Percentiles rank a stretch among this genome's conserved stretches.
phyloP scores from a whole-genome alignment of 2,888 invertebrate species.

The Phyllotreta cruciferae region DNA sequence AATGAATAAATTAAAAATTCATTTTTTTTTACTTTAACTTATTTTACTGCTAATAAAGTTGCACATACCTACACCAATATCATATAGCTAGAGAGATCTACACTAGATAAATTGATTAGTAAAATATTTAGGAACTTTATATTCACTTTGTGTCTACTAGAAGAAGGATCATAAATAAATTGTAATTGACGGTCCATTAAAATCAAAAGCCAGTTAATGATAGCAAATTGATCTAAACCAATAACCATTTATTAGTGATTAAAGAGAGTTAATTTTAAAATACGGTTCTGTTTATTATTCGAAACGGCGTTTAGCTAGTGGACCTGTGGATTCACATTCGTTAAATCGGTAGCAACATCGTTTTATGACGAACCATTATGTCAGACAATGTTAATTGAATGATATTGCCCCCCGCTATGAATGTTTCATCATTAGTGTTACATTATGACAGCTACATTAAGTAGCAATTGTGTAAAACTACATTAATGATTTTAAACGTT shows the following conservation, averaged over 20 bases:
- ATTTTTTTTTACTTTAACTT: no score
- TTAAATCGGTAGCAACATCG: conserved; percentile 46
- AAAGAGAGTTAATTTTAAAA: background rate
- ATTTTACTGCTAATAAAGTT: no score
- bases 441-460: conserved; percentile 48
- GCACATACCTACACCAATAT: no score
- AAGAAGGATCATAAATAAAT: no score
- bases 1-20: background rate
- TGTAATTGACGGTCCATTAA: no score
- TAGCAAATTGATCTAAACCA: no score
- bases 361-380: conserved; percentile 49
- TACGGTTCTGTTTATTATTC: conserved; percentile 21
- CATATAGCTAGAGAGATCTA: no score
- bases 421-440: conserved; percentile 50
- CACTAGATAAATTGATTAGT: no score
- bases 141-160: no score
- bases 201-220: no score
- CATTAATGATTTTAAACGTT: conserved; percentile 28
- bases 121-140: no score
- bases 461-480: conserved; percentile 42
- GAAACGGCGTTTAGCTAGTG: conserved; percentile 34
- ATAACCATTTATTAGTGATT: background rate
- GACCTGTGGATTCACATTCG: conserved; percentile 51
- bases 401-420: conserved; percentile 50
- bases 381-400: conserved; percentile 52